phyloP scores from a whole-genome alignment of 2,797 vertebrate species.

The Takifugu ocellatus region DNA sequence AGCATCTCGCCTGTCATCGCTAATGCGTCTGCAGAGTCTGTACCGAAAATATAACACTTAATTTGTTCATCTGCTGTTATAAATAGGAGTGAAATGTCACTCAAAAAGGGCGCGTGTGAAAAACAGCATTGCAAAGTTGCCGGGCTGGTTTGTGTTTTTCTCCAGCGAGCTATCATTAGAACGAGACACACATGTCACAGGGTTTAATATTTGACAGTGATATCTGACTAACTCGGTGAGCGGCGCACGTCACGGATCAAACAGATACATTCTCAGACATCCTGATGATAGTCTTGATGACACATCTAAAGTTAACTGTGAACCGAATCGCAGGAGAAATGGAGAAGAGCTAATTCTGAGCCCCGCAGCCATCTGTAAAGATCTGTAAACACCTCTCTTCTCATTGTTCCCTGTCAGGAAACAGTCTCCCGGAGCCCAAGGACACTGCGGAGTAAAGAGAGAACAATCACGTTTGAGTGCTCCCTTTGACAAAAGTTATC shows the following conservation, averaged over 20 bases:
- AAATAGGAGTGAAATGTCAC: conserved; percentile 65
- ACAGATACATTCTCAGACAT: conserved; percentile 56
- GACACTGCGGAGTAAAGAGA: conserved; percentile 62
- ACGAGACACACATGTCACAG: conserved; percentile 49
- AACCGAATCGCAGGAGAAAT: conserved; percentile 67
- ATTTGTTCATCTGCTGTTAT: conserved; percentile 52
- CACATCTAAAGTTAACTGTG: conserved; percentile 69
- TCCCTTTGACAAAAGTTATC: conserved; percentile 59
- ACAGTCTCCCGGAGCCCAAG: conserved; percentile 64
- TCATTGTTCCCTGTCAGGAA: conserved; percentile 72
- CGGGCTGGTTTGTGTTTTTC: conserved; percentile 40
- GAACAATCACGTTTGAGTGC: conserved; percentile 56
- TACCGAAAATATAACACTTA: conserved; percentile 25
- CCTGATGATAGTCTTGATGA: conserved; percentile 63
- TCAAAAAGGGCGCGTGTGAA: conserved; percentile 46
- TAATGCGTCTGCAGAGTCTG: conserved; percentile 11
- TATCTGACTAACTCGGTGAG: conserved; percentile 61
- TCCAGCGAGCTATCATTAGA: conserved; percentile 68
- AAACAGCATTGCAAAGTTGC: conserved; percentile 46
- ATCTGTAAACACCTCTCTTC: conserved; percentile 74
- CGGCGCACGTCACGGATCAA: conserved; percentile 59
- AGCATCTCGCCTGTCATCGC: conserved; percentile 26
- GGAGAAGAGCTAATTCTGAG: conserved; percentile 66
- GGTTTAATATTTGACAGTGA: conserved; percentile 69
- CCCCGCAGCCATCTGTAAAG: conserved; percentile 65